A percentile compares a stretch with the other conserved stretches of the same genome.
Evolutionary conservation across 2,888 invertebrate genomes (phyloP).

Genomic region (Kuschelorhynchus macadamiae): DNA sequence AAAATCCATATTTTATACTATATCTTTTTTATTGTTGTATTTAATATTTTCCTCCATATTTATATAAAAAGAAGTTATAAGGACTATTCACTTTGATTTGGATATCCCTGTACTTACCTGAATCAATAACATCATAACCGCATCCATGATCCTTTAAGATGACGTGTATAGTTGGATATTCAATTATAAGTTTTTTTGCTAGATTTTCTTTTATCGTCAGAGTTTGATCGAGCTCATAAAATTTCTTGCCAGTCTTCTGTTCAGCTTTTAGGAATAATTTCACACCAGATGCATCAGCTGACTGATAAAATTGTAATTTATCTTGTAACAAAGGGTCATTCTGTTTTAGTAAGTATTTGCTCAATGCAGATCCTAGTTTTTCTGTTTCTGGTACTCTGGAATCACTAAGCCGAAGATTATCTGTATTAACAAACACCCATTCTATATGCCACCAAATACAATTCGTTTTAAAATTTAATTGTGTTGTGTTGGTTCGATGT

Average conservation of each 20-base stretch:
- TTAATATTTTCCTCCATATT: no score
- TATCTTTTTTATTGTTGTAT: no score
- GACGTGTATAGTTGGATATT: slow-evolving; percentile 83
- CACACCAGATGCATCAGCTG: slow-evolving; percentile 73
- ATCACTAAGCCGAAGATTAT: slow-evolving; percentile 75
- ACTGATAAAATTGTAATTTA: slow-evolving; percentile 77
- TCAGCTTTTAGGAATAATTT: slow-evolving; percentile 81
- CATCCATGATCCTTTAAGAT: slow-evolving; percentile 76
- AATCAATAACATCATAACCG: slow-evolving; percentile 71
- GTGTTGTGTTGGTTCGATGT: slow-evolving; percentile 80
- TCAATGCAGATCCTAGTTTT: slow-evolving; percentile 74
- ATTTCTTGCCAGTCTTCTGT: slow-evolving; percentile 74
- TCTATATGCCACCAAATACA: slow-evolving; percentile 84
- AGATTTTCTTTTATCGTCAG: slow-evolving; percentile 79
- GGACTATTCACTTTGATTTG: no score
- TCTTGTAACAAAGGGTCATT: slow-evolving; percentile 68
- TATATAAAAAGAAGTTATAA: no score
- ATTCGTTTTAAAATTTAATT: slow-evolving; percentile 73
- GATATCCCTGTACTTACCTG: slow-evolving; percentile 61
- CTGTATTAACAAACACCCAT: slow-evolving; percentile 85
- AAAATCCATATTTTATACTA: no score
- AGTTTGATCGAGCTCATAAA: slow-evolving; percentile 77
- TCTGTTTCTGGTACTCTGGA: slow-evolving; percentile 77
- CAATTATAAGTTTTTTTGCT: slow-evolving; percentile 81
- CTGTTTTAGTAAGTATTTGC: slow-evolving; percentile 75